Conservation (phyloP, 2,888 invertebrate genomes). For the Blera fallax region DNA sequence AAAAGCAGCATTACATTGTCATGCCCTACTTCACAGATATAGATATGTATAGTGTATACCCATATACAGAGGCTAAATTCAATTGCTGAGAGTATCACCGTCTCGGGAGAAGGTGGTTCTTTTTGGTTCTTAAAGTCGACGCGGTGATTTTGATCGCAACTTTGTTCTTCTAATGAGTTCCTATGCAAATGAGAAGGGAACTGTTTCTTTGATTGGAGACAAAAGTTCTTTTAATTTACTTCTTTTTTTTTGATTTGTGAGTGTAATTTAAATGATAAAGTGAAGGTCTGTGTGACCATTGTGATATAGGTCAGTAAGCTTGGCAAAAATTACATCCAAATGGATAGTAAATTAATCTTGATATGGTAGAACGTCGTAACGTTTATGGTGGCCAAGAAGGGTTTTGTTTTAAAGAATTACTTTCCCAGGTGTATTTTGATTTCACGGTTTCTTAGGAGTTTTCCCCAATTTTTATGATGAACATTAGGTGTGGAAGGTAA, state of each 20-base stretch:
- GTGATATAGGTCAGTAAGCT: conserved; percentile 18
- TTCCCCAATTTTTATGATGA: not conserved
- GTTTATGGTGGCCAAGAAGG: not conserved
- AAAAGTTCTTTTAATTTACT: not conserved
- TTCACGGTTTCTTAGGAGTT: not conserved
- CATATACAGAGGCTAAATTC: too few species aligned
- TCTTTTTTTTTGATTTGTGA: conserved; percentile 14
- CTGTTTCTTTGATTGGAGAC: not conserved
- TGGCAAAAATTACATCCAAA: not conserved
- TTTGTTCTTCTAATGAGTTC: conserved; percentile 4
- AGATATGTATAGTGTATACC: too few species aligned
- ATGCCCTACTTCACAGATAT: conserved; percentile 57
- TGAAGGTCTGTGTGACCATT: not conserved
- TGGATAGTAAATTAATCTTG: not conserved
- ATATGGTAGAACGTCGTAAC: not conserved
- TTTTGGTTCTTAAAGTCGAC: not conserved
- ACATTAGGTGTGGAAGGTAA: not conserved
- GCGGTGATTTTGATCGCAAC: not conserved
- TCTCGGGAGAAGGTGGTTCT: not conserved
- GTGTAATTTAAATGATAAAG: conserved; percentile 8
- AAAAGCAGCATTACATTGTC: conserved; percentile 27
- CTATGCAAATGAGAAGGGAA: conserved; percentile 28
- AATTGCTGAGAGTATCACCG: not conserved
- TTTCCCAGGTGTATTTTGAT: not conserved
- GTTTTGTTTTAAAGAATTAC: not conserved